These are phyloP conservation scores for Creontiades dilutus DNA, from an alignment of 2,888 invertebrate species.

Conservation along the genomic window DNA sequence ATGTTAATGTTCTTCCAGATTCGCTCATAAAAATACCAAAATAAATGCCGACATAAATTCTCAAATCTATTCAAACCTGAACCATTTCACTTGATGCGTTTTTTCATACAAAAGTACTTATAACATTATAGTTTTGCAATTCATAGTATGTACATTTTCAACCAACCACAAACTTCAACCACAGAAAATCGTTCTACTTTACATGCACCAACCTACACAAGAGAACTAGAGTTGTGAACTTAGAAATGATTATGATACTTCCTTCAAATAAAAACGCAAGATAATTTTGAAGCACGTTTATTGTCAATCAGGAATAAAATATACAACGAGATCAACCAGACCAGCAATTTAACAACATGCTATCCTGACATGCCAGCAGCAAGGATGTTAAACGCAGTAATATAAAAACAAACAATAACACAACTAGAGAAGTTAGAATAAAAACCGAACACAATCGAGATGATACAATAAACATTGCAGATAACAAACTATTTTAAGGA, in stretches of 20 bases:
- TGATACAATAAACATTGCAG: not conserved
- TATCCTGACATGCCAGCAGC: slow-evolving; percentile 55
- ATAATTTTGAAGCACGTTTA: slow-evolving; percentile 57
- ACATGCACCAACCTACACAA: not conserved
- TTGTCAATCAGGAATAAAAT: slow-evolving; percentile 60
- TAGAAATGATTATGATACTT: not conserved
- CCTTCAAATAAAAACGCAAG: slow-evolving; percentile 45
- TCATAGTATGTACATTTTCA: not conserved
- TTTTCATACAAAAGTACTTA: too few relatives aligned
- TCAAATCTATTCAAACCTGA: too few relatives aligned
- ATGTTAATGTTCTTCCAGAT: too few relatives aligned
- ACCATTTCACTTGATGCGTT: too few relatives aligned
- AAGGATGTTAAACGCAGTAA: slow-evolving; percentile 20
- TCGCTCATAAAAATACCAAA: too few relatives aligned
- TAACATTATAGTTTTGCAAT: too few relatives aligned
- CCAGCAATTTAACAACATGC: slow-evolving; percentile 48
- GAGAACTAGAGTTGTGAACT: not conserved
- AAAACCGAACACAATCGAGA: slow-evolving; percentile 14
- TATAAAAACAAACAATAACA: slow-evolving; percentile 52
- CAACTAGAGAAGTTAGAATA: slow-evolving; percentile 40
- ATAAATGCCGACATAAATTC: too few relatives aligned
- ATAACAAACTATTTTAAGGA: slow-evolving; percentile 12
- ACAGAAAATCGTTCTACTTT: not conserved
- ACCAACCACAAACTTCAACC: not conserved
- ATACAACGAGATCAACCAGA: slow-evolving; percentile 65